phyloP scores from a whole-genome alignment of 2,888 invertebrate species.

The Odontocolon sp. region DNA sequence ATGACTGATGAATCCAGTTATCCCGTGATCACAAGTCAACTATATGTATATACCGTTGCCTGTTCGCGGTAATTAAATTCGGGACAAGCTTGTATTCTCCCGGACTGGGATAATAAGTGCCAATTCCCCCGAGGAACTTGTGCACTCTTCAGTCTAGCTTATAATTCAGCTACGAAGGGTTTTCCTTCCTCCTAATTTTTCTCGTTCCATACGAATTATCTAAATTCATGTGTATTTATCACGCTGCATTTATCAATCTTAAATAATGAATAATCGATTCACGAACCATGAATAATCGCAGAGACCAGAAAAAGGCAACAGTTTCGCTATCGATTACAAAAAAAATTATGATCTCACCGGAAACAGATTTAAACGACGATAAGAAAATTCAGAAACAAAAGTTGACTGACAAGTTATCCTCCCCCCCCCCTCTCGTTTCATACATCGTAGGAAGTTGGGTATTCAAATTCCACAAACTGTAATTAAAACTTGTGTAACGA shows the following conservation, averaged over 20 bases:
- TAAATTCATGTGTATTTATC: too few relatives aligned
- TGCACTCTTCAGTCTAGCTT: constrained; percentile 48
- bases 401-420: constrained; percentile 51
- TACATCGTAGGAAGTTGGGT: background rate
- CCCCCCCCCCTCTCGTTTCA: background rate
- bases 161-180: constrained; percentile 58
- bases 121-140: constrained; percentile 43
- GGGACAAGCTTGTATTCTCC: constrained; percentile 59
- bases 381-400: constrained; percentile 48
- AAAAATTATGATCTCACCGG: too few relatives aligned
- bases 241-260: too few relatives aligned
- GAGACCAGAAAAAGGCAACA: too few relatives aligned
- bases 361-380: constrained; percentile 24
- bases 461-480: constrained; percentile 66
- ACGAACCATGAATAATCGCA: too few relatives aligned
- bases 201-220: too few relatives aligned
- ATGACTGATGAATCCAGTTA: constrained; percentile 48
- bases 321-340: too few relatives aligned
- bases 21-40: background rate
- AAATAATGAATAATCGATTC: too few relatives aligned
- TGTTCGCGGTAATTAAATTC: constrained; percentile 66
- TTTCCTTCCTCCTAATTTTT: background rate
- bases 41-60: constrained; percentile 35
- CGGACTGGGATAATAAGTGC: constrained; percentile 38
- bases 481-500: constrained; percentile 70